Conservation (phyloP, 2,888 invertebrate genomes). For the Drosophila flavopinicola region DNA sequence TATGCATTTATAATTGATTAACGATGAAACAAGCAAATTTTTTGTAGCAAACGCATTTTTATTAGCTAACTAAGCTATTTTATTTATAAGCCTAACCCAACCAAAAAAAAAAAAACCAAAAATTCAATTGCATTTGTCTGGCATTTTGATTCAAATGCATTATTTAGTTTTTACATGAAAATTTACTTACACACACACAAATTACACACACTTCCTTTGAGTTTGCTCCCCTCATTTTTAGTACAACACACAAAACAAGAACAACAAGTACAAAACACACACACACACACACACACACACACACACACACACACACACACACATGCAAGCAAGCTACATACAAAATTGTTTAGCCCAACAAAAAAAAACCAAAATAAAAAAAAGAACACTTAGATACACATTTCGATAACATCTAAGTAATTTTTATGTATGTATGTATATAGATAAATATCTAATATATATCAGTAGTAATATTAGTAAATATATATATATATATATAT, state of each 20-base stretch:
- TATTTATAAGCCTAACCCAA: conserved; percentile 14
- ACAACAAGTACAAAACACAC: conserved; percentile 28
- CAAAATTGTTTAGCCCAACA: conserved; percentile 44
- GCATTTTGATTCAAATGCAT: conserved; percentile 48
- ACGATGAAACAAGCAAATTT: conserved; percentile 40
- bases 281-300: conserved; percentile 40
- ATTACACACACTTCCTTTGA: conserved; percentile 21
- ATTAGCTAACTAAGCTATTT: conserved; percentile 39
- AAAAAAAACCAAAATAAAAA: conserved; percentile 14
- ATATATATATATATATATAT: conserved; percentile 1
- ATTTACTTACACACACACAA: conserved; percentile 15
- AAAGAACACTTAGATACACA: conserved; percentile 37
- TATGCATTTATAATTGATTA: conserved; percentile 53
- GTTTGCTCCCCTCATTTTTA: conserved; percentile 54
- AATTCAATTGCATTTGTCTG: conserved; percentile 51
- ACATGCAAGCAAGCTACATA: conserved; percentile 59
- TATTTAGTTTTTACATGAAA: conserved; percentile 6
- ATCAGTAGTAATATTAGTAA: conserved; percentile 3
- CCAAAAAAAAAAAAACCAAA: conserved; percentile 14
- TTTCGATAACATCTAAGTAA: conserved; percentile 34
- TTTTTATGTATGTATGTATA: conserved; percentile 10
- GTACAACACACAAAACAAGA: conserved; percentile 21
- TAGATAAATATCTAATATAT: too few species aligned
- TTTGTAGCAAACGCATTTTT: conserved; percentile 50
- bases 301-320: conserved; percentile 28